Base-by-base conservation (phyloP, 1,140 invertebrate genomes). In the Scaptomyza montana region DNA sequence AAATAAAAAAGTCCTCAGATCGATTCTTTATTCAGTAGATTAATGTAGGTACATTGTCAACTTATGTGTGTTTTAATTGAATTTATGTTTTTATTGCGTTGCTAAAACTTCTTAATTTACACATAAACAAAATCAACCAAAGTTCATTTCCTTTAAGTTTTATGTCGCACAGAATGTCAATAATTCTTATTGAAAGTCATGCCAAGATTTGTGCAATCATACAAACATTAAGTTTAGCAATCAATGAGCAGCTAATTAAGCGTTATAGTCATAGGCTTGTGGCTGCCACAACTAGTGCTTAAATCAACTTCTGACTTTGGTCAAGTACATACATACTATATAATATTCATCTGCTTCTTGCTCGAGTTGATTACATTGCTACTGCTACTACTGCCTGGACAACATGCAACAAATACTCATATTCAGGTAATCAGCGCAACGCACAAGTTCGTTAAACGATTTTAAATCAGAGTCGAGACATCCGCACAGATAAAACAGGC, bases 401-500 rank as follows among this genome's bases (percentile, higher is more conserved):
- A 16, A 33, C 60, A 41, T n/a, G 9, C 60, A 12, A 43, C 33
- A 9, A 36, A 36, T 9, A 43, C 3, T 1, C 10, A 43, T 43
- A 5, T 43, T 43, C 41, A 66, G 51, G 53, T 65, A 74, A 74
- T 74, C 72, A 72, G 49, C 13, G 72, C 47, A 30, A 28, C 55
- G 64, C 65, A 68, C 66, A 74, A 73, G 69, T 73, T 77, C 63
- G 63, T 74, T 77, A 74, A 77, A 77, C 74, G 74, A 74, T 77
- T 73, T 74, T 67, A 77, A 77, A 77, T 77, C 74, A 77, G 70
- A 71, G 49, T 60, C 73, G 62, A 72, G 68, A 61, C 61, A 66
- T 21, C 7, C 51, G 39, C 47, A 65, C 61, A 61, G 62, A 75
- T 75, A 75, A 75, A 75, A 61, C 73, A 66, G 69, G 73, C 69